phyloP scores from a whole-genome alignment of 2,888 invertebrate genomes.

The Cacoxenus indagator region DNA sequence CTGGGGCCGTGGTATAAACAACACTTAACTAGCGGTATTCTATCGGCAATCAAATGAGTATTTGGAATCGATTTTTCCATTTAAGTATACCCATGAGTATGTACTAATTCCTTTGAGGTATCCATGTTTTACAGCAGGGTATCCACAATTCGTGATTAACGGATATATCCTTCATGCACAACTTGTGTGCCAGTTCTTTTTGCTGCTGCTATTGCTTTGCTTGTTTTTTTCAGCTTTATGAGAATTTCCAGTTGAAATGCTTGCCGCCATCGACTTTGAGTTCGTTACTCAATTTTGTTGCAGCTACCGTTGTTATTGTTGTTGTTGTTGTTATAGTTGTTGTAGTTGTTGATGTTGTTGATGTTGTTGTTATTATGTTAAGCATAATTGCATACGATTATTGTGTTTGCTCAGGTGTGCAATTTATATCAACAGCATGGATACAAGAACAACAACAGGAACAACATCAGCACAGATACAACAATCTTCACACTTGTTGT shows the following conservation, averaged over 20 bases:
- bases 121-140: neutral
- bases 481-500: slow-evolving; percentile 39
- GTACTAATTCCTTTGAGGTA: too few relatives aligned
- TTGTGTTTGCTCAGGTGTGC: slow-evolving; percentile 70
- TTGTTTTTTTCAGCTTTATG: slow-evolving; percentile 26
- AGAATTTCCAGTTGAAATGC: slow-evolving; percentile 53
- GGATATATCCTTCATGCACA: neutral
- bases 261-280: slow-evolving; percentile 31
- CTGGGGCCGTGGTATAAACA: too few relatives aligned
- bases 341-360: slow-evolving; percentile 41
- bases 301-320: neutral
- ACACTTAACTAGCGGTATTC: too few relatives aligned
- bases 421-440: slow-evolving; percentile 55
- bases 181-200: neutral
- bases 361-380: slow-evolving; percentile 64
- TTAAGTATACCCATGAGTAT: too few relatives aligned
- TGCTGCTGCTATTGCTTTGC: neutral
- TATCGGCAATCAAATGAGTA: too few relatives aligned
- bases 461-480: slow-evolving; percentile 29
- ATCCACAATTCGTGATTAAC: neutral
- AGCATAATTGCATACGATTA: slow-evolving; percentile 71
- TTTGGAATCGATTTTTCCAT: too few relatives aligned
- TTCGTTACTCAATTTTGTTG: slow-evolving; percentile 31
- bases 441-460: slow-evolving; percentile 16
- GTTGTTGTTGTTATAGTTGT: slow-evolving; percentile 29